Evolutionary conservation across 2,888 invertebrate genomes (phyloP).

Genomic region (Rhopalosiphum nymphaeae): DNA sequence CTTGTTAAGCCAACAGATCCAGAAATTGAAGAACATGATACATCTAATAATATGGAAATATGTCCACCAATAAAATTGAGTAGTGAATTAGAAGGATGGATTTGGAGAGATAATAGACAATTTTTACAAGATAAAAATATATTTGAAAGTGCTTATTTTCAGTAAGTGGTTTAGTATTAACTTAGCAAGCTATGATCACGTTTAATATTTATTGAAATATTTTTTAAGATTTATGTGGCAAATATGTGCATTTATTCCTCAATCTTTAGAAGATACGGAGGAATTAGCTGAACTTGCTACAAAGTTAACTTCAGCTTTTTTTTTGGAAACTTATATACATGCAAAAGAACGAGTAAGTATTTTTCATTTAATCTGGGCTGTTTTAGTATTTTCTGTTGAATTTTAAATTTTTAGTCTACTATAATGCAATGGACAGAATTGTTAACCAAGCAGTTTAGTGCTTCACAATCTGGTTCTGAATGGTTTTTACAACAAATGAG

Average conservation of each 20-base stretch:
- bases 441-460: slow-evolving; percentile 93
- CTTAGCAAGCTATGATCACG: background rate
- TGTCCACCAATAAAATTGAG: slow-evolving; percentile 74
- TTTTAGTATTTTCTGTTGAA: slow-evolving; percentile 7
- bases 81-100: slow-evolving; percentile 92
- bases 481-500: slow-evolving; percentile 96
- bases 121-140: slow-evolving; percentile 95
- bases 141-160: slow-evolving; percentile 95
- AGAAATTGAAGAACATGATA: slow-evolving; percentile 68
- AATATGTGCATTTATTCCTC: slow-evolving; percentile 93
- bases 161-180: slow-evolving; percentile 74
- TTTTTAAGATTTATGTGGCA: slow-evolving; percentile 92
- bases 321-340: slow-evolving; percentile 96
- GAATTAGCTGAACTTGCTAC: slow-evolving; percentile 89
- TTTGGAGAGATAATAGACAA: slow-evolving; percentile 97
- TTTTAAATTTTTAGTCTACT: slow-evolving; percentile 77
- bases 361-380: background rate
- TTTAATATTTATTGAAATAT: slow-evolving; percentile 62
- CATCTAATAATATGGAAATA: slow-evolving; percentile 69
- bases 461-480: slow-evolving; percentile 88
- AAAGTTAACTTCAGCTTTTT: slow-evolving; percentile 91
- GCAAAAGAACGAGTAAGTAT: slow-evolving; percentile 89
- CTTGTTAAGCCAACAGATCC: slow-evolving; percentile 71
- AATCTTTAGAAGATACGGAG: slow-evolving; percentile 83
- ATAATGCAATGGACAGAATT: slow-evolving; percentile 98